A percentile compares a stretch with the other conserved stretches of the same genome.
phyloP scores from a whole-genome alignment of 2,888 invertebrate genomes.

The Cerceris rybyensis region DNA sequence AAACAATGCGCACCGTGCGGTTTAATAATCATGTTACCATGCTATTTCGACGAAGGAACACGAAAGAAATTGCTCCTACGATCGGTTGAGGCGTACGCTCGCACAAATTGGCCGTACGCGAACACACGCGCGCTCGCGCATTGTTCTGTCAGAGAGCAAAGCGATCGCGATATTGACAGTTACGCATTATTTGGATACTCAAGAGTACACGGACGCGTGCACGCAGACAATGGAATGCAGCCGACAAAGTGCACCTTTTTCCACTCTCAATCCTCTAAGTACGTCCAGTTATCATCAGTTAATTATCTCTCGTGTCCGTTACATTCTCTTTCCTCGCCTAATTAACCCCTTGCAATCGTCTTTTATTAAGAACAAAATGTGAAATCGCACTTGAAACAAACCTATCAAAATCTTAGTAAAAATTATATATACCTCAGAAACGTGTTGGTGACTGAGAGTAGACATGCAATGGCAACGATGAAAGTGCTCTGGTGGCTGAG shows the following conservation, averaged over 20 bases:
- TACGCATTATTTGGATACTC: slow-evolving; percentile 47
- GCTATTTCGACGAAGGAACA: slow-evolving; percentile 2
- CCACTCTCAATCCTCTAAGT: background rate
- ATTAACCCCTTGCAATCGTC: too few species aligned
- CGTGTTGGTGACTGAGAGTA: too few species aligned
- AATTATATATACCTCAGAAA: too few species aligned
- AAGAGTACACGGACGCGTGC: slow-evolving; percentile 10
- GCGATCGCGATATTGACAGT: slow-evolving; percentile 47
- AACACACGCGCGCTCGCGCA: slow-evolving; percentile 9
- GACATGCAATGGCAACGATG: too few species aligned
- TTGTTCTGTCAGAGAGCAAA: slow-evolving; percentile 28
- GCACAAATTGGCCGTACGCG: slow-evolving; percentile 19
- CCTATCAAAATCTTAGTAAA: too few species aligned
- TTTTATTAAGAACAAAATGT: too few species aligned
- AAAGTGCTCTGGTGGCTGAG: too few species aligned
- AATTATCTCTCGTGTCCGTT: background rate
- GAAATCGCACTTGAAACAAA: too few species aligned
- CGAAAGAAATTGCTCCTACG: slow-evolving; percentile 12
- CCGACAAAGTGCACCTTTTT: slow-evolving; percentile 1
- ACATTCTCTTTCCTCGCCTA: too few species aligned
- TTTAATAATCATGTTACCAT: slow-evolving; percentile 6
- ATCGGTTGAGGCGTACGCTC: background rate
- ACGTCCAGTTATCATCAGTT: background rate
- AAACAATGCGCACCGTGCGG: slow-evolving; percentile 2
- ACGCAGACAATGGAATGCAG: slow-evolving; percentile 13